Conservation (phyloP, 2,113 vertebrate species). For the Hymenochirus boettgeri region DNA sequence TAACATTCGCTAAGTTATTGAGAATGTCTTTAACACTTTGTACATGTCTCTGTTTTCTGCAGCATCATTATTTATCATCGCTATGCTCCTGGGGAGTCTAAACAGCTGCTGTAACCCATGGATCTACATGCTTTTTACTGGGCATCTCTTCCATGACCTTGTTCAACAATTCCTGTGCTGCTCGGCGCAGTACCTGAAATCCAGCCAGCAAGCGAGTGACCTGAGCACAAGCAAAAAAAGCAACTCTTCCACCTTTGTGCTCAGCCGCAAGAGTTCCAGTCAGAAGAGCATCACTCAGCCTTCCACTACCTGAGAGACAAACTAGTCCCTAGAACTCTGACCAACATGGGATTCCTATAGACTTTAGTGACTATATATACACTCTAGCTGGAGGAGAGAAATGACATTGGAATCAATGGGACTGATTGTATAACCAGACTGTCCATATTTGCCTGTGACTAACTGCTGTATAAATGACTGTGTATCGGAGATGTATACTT, state of each 20-base stretch:
- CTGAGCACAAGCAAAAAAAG: slow-evolving; percentile 67
- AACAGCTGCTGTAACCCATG: slow-evolving; percentile 96
- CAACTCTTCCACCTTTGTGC: slow-evolving; percentile 77
- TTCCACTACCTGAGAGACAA: slow-evolving; percentile 52
- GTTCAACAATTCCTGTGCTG: slow-evolving; percentile 74
- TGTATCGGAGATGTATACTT: neutral
- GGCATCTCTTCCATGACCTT: slow-evolving; percentile 83
- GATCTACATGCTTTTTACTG: slow-evolving; percentile 93
- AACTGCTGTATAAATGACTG: neutral
- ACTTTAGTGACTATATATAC: neutral
- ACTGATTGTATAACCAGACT: neutral
- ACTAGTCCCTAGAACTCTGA: too few species aligned
- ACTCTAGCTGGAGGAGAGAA: neutral
- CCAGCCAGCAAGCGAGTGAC: slow-evolving; percentile 61
- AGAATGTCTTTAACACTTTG: neutral
- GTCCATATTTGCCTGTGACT: neutral
- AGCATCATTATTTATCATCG: slow-evolving; percentile 84
- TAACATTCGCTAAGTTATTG: too few species aligned
- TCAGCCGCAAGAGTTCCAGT: slow-evolving; percentile 69
- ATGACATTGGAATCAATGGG: neutral
- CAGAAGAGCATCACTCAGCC: slow-evolving; percentile 69
- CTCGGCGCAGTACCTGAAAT: slow-evolving; percentile 53
- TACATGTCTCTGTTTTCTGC: slow-evolving; percentile 27
- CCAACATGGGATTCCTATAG: neutral
- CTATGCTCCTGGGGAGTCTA: slow-evolving; percentile 87